These are phyloP conservation scores for Cephus sareptanus DNA, from an alignment of 2,888 invertebrate genomes.

Conservation along the genomic window DNA sequence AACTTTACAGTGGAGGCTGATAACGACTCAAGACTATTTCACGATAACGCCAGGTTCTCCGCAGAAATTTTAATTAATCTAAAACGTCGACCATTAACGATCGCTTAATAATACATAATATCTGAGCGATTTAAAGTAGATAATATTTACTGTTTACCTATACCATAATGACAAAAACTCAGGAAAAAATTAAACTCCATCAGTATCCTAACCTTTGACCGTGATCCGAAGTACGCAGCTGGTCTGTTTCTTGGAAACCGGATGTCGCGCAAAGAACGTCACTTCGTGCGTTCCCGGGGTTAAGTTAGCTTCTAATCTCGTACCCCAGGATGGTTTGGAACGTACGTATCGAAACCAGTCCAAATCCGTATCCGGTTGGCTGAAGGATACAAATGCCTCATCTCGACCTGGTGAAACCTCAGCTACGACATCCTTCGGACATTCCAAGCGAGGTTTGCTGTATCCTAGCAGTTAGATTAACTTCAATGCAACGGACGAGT, in stretches of 20 bases:
- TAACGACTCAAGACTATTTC: too few species aligned
- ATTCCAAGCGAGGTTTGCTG: conserved; percentile 68
- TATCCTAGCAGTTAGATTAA: conserved; percentile 55
- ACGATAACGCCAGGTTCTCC: too few species aligned
- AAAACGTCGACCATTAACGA: too few species aligned
- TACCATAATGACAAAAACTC: too few species aligned
- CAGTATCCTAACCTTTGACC: conserved; percentile 54
- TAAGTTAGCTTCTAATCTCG: conserved; percentile 66
- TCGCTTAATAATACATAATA: too few species aligned
- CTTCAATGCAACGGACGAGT: not conserved
- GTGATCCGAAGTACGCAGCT: conserved; percentile 65
- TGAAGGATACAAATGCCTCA: conserved; percentile 66
- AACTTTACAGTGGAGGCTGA: too few species aligned
- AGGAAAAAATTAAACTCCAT: not conserved
- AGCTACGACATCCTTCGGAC: conserved; percentile 67
- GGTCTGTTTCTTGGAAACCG: conserved; percentile 66
- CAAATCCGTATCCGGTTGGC: conserved; percentile 69
- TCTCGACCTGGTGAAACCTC: conserved; percentile 65
- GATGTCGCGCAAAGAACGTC: conserved; percentile 68
- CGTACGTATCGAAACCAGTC: conserved; percentile 69
- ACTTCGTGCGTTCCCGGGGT: conserved; percentile 67
- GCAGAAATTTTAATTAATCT: too few species aligned
- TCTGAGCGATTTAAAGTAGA: too few species aligned
- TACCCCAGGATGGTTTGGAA: conserved; percentile 68
- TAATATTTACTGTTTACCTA: too few species aligned